Percentiles rank a stretch among this genome's conserved stretches.
phyloP scores from a whole-genome alignment of 2,888 invertebrate genomes.

The Chloroclystis v-ata region DNA sequence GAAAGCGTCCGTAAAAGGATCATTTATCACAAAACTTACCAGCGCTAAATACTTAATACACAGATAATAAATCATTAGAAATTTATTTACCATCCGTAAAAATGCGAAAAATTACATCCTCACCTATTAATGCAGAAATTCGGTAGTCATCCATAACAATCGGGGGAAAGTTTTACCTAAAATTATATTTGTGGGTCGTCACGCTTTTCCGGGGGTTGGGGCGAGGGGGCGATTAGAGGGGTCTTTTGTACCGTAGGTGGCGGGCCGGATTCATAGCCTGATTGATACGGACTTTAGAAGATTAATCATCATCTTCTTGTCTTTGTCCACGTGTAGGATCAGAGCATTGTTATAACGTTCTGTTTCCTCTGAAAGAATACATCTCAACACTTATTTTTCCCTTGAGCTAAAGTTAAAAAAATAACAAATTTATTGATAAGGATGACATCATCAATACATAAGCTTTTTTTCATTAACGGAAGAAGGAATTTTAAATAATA shows the following conservation, averaged over 20 bases:
- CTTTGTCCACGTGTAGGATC: no score
- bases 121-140: constrained; percentile 60
- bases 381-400: no score
- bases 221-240: constrained; percentile 66
- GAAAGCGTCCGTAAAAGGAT: background rate
- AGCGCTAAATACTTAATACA: constrained; percentile 7
- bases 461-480: no score
- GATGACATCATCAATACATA: no score
- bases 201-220: constrained; percentile 65
- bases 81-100: constrained; percentile 35
- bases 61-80: constrained; percentile 23
- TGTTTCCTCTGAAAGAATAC: no score
- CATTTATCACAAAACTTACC: background rate
- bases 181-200: constrained; percentile 79
- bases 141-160: constrained; percentile 57
- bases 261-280: constrained; percentile 54
- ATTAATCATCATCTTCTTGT: background rate
- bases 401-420: no score
- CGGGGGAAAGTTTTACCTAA: constrained; percentile 74
- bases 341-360: no score
- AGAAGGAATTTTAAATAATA: no score
- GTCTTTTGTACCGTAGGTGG: constrained; percentile 66
- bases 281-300: constrained; percentile 1
- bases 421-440: no score
- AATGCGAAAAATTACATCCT: constrained; percentile 33